These are phyloP conservation scores for Chloroceryle amazona DNA, from an alignment of 2,797 vertebrate species.

Conservation along the genomic window DNA sequence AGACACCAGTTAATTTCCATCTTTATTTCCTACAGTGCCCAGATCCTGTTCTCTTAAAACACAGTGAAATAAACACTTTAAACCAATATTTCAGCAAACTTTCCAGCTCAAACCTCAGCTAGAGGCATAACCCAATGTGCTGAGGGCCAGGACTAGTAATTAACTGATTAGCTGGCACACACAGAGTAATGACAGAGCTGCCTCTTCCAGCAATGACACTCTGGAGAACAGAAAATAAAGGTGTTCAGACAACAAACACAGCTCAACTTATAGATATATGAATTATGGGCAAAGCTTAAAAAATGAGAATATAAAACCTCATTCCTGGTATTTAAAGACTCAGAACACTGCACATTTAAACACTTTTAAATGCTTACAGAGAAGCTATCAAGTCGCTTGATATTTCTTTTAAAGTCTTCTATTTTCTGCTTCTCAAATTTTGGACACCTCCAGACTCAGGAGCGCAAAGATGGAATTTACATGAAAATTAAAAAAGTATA, in stretches of 20 bases:
- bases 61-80: neutral
- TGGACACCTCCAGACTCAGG: constrained; percentile 68
- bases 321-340: neutral
- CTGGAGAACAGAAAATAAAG: constrained; percentile 5
- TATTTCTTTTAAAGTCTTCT: constrained; percentile 52
- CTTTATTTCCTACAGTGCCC: neutral
- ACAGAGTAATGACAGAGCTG: neutral
- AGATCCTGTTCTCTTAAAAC: neutral
- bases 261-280: neutral
- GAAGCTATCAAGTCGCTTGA: constrained; percentile 24
- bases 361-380: neutral
- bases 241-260: neutral
- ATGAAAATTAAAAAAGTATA: constrained; percentile 68
- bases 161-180: neutral
- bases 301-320: neutral
- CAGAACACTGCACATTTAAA: constrained; percentile 18
- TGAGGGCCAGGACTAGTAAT: neutral
- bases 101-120: neutral
- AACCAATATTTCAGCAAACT: neutral
- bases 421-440: constrained; percentile 61
- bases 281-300: neutral
- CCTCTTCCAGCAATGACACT: neutral
- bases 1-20: neutral
- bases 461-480: constrained; percentile 62
- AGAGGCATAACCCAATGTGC: neutral